Evolutionary conservation across 2,113 vertebrate genomes (phyloP).

Genomic region (Climacteris rufus): DNA sequence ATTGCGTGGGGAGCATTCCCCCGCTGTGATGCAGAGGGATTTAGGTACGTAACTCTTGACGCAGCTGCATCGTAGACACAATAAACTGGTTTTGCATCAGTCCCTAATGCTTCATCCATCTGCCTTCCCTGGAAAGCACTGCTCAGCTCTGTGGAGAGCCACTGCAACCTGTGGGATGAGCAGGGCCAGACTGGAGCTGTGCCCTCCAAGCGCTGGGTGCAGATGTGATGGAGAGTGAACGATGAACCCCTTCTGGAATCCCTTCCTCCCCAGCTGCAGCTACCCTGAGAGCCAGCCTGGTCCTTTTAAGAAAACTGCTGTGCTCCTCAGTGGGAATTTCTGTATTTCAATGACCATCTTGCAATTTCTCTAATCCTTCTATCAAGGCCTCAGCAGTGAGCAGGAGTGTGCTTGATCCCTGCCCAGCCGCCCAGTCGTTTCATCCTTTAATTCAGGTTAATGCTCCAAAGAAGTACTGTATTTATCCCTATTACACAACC

Average conservation of each 20-base stretch:
- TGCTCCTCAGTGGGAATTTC: not conserved
- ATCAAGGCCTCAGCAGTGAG: not conserved
- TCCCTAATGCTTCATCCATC: not conserved
- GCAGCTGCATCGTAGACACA: not conserved
- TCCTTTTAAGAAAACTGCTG: not conserved
- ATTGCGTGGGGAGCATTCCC: not conserved
- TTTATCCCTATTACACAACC: constrained; percentile 38
- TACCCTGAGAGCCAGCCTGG: not conserved
- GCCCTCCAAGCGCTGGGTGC: not conserved
- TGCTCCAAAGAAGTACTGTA: constrained; percentile 1
- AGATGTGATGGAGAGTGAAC: not conserved
- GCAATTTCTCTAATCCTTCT: not conserved
- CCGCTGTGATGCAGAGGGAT: not conserved
- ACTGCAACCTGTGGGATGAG: not conserved
- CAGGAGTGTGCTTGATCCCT: not conserved
- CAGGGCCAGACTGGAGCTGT: not conserved
- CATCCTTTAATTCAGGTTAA: constrained; percentile 58
- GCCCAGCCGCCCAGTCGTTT: not conserved
- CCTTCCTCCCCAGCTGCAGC: accelerated
- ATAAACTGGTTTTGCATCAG: not conserved
- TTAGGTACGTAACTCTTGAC: not conserved
- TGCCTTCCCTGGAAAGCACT: not conserved
- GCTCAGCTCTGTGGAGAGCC: not conserved
- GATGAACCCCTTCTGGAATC: not conserved
- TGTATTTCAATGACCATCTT: not conserved